Percentiles rank a stretch among this genome's conserved stretches.
Conservation (phyloP, 2,797 vertebrate species). For the Pseudotriccus pelzelni region DNA sequence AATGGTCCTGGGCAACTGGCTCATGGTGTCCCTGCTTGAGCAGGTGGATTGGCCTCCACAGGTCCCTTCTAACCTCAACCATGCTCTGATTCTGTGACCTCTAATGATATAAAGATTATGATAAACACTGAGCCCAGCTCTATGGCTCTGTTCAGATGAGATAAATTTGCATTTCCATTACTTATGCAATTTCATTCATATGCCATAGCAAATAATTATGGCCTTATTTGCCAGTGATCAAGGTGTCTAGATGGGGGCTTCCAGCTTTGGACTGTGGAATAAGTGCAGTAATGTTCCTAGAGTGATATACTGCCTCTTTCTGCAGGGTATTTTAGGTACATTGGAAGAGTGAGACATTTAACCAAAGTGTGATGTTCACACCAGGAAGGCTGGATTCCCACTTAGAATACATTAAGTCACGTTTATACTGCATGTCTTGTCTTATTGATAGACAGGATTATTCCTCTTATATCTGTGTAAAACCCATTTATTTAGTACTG, state of each 20-base stretch:
- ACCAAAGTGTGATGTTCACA: not conserved
- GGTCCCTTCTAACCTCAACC: not conserved
- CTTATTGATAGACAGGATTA: not conserved
- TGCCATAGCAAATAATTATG: not conserved
- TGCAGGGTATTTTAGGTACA: not conserved
- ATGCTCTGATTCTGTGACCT: not conserved
- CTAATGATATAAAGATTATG: not conserved
- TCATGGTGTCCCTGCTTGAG: not conserved
- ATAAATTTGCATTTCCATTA: not conserved
- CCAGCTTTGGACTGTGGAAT: not conserved
- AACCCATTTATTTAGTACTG: not conserved
- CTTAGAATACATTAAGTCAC: not conserved
- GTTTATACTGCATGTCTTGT: not conserved
- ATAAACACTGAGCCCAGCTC: not conserved
- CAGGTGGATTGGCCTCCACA: not conserved
- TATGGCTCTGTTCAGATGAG: not conserved
- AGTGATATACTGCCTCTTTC: not conserved
- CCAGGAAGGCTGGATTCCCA: not conserved
- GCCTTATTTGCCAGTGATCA: not conserved
- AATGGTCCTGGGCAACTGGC: accelerated
- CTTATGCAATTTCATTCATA: not conserved
- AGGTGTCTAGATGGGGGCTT: not conserved
- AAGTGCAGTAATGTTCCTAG: not conserved
- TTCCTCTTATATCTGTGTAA: not conserved
- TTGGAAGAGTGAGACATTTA: not conserved